Evolutionary conservation across 2,888 invertebrate species (phyloP), one percentile per base, ranked within the genome.

Genomic region (Formica aserva): DNA sequence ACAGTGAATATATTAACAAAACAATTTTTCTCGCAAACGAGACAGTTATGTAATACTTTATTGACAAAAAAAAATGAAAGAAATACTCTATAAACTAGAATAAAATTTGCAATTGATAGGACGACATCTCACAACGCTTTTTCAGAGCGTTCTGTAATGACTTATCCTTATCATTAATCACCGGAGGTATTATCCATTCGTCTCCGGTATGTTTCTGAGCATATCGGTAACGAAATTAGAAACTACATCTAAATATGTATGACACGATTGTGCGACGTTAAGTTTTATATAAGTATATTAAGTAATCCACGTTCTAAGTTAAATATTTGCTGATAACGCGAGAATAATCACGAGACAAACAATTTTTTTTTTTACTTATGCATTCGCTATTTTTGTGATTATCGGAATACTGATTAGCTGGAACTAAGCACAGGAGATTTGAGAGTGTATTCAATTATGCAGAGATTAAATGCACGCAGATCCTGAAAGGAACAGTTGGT

Each of bases 141-240:
- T 26, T 22, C 6, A 35, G 4, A 45, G 22, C 52, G 52, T 67
- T 38, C 67, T 48, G 48, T 3, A 45, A 35, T 35, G 52, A 55
- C n/a, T 67, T 18, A 52, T 77, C 3, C 26, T 66, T 38, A 66
- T 66, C 32, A 55, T 13, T 77, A 77, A n/a, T 77, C 18, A 67
- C 18, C 45, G 18, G 22, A 18, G 38, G 1, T 77, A 52, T 38
- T 6, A 52, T 76, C 13, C n/a, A 22, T 1, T 52, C 45, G 52
- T 26, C 18, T 35, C 4, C 45, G 29, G 1, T n/a, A 75, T 15
- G 0, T 48, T 11, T 45, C 3, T 26, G 29, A 60, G 18, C 0
- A 22, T 63, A n/a, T 9, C 29, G 4, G 45, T 22, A 15, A 62
- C 18, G 9, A 65, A 45, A 15, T 32, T 45, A 62, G 32, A 29